Evolutionary conservation across 37 sponge, comb jelly and placozoan species (phyloP), one percentile per base, ranked within the genome.

Genomic region (Hormiphora californensis): DNA sequence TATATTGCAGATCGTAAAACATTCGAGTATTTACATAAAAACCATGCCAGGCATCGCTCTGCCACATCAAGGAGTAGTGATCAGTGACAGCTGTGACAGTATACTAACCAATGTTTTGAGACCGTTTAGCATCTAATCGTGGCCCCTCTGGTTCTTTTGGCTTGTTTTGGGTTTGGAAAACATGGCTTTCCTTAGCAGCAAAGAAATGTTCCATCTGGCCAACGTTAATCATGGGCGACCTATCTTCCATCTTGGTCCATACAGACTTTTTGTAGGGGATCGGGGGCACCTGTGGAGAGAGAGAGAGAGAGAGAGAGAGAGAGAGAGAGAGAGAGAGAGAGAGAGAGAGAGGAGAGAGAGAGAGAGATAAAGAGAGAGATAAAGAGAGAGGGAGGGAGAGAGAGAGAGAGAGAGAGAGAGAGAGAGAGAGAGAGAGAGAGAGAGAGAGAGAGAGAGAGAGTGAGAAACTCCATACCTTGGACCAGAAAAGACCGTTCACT

Each of bases 211-310:
- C 81, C 81, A 73, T 4, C 25, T 40, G 17, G 41, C 19, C 23
- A 43, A 73, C 81, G 25, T 73, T 46, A 22, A 73, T 73, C 46
- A 39, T 39, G 17, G 81, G 81, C 0, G 81, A 73, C n/a, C 40
- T 36, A 33, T 73, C 81, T 41, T 19, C 81, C 5, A 73, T n/a
- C 27, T 73, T 46, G 8, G 21, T 36, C 81, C 81, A 73, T 17
- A 73, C 46, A 0, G 81, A 73, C 25, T 73, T 73, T 46, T 73
- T 73, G 44, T n/a, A n/a, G n/a, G n/a, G n/a, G n/a, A n/a, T n/a
- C n/a, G n/a, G n/a, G n/a, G n/a, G n/a, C n/a, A n/a, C n/a, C n/a
- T n/a, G 53, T 17, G 53, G 15, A 15, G 15, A 49, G 53, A 49
- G 53, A 17, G 15, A 15, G 15, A 49, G 53, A 49, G 53, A 49